Evolutionary conservation across 2,797 vertebrate genomes (phyloP), one percentile per base, ranked within the genome.

Genomic region (Aulostomus chinensis): DNA sequence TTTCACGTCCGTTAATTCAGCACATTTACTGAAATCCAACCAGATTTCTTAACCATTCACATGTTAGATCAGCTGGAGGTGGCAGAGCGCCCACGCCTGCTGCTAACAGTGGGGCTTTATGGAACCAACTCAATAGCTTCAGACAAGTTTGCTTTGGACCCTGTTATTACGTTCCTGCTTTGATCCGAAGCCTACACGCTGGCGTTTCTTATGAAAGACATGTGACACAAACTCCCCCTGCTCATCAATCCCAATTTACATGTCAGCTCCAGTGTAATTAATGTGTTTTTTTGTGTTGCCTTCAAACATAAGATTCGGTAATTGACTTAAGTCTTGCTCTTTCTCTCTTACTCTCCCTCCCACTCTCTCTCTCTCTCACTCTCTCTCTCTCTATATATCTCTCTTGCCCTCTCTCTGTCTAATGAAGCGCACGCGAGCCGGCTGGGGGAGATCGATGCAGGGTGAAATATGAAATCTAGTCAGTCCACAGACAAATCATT

Each of bases 391-490:
- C 34, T 36, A n/a, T n/a, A n/a, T n/a, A n/a, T n/a, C n/a, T n/a
- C n/a, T n/a, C n/a, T n/a, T n/a, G n/a, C n/a, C n/a, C 45, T 46
- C 50, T 18, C 72, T 31, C 54, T 76, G 76, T 81, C 85, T 85
- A 88, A 87, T 88, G 84, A 84, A 84, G 76, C 70, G 54, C 74
- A 68, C 49, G 41, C 62, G 46, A 76, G 75, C 14, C 4, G 75
- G 66, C 71, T 37, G 58, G 52, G 14, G 38, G 57, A 55, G 71
- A 81, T 89, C 83, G 75, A 88, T 84, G 82, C 72, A 10, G 65
- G 79, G 75, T 85, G 85, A 88, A 84, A 85, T 85, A 86, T 88
- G 85, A 84, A 86, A 75, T 78, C 79, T 22, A 58, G 81, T 82
- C 77, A 32, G 67, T 64, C 66, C 68, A 26, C 74, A 62, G 76